phyloP scores from a whole-genome alignment of 1,140 invertebrate genomes.

The Lineus longissimus region DNA sequence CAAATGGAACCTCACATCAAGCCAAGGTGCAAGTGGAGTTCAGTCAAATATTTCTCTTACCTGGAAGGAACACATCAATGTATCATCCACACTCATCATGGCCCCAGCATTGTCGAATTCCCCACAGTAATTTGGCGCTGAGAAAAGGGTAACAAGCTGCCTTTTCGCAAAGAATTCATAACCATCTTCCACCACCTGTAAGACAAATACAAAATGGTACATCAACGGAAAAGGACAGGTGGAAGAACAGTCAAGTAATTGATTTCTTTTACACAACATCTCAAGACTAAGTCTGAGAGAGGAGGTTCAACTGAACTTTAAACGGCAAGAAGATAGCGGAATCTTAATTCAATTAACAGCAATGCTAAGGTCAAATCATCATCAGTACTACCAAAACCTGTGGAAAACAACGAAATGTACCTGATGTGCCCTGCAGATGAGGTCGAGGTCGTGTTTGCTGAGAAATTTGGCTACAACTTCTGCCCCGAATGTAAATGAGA shows the following conservation, averaged over 20 bases:
- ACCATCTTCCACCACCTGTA: slow-evolving; percentile 88
- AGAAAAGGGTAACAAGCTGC: slow-evolving; percentile 94
- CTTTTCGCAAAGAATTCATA: slow-evolving; percentile 99
- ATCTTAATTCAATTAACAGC: neutral
- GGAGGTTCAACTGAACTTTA: no score
- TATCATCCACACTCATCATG: slow-evolving; percentile 99
- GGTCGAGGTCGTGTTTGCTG: slow-evolving; percentile 60
- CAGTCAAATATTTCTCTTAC: no score
- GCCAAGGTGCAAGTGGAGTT: no score
- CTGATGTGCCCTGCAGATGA: slow-evolving; percentile 60
- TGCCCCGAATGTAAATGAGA: slow-evolving; percentile 60
- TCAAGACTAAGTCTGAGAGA: no score
- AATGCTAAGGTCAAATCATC: no score
- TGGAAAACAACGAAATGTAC: slow-evolving; percentile 22
- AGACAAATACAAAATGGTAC: slow-evolving; percentile 83
- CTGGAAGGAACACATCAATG: slow-evolving; percentile 95
- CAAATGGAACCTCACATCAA: no score
- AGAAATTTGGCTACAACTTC: slow-evolving; percentile 62
- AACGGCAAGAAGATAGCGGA: no score
- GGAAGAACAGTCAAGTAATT: no score
- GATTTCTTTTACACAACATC: no score
- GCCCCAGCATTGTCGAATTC: slow-evolving; percentile 99
- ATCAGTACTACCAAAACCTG: no score
- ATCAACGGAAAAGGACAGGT: slow-evolving; percentile 99
- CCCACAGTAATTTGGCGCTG: slow-evolving; percentile 95